Base-by-base conservation (phyloP, 2,797 vertebrate species). In the Lateolabrax maculatus region DNA sequence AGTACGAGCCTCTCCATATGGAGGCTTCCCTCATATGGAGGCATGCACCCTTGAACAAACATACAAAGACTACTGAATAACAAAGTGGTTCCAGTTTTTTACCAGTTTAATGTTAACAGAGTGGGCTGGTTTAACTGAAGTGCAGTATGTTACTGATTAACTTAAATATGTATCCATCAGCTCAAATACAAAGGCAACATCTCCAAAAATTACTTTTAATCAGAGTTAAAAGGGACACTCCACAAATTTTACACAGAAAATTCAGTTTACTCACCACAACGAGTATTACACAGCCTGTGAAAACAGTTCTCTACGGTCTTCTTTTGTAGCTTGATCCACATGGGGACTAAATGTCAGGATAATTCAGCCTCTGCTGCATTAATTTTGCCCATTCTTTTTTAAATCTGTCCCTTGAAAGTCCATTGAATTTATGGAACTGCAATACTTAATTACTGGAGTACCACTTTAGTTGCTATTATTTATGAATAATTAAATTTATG, bases 21-120 rank as follows among this genome's bases (percentile, higher is more conserved):
- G 19, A 60, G n/a, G 39, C n/a, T 48, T 75, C 23, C 51, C 57
- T 56, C 68, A 57, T 34, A 60, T 70, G 41, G 58, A 64, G 60
- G 39, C 48, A 68, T n/a, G 39, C 11, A 36, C 11, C 19, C 49
- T 21, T 46, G 39, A 46, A 62, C 65, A 72, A 67, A 85, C 16
- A 69, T 4, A 34, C 9, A 16, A 68, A 80, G 51, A 77, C 60
- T 43, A 62, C 13, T 58, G 51, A 23, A 31, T 11, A 4, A 15
- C 27, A 39, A 70, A 75, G 39, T 19, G 19, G 27, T 41, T 67
- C 18, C 52, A 46, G 16, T 52, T 6, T 55, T 64, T 43, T 29
- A 31, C 15, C 29, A 39, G 31, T 19, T 44, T 51, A 13, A 18
- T 36, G 13, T 60, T 43, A 36, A 41, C 3, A 51, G 41, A 21